Evolutionary conservation across 2,797 vertebrate genomes (phyloP), one percentile per base, ranked within the genome.

Genomic region (Phataginus tetradactyla): DNA sequence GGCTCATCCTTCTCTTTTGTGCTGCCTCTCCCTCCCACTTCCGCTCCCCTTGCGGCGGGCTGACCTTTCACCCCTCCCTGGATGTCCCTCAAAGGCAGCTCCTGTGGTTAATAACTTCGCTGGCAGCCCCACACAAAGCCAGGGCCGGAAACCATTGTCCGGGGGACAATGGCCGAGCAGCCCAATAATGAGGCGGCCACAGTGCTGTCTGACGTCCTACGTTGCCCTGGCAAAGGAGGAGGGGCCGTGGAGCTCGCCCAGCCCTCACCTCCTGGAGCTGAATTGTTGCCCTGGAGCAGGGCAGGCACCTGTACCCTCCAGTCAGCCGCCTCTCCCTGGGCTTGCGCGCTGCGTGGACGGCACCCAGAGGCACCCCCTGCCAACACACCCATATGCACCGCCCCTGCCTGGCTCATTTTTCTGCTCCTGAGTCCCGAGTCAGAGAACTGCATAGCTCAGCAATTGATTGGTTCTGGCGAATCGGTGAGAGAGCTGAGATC

Each of bases 31-130:
- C 97, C 98, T 97, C 97, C 97, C 91, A 98, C 96, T 98, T 98
- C 97, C 97, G 96, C 97, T 98, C 96, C 97, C 95, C 92, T 95
- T 3, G 1, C 96, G 93, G 97, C 94, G 17, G 0, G 3, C 55
- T 95, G 97, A 98, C 97, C 97, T 98, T 98, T 98, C 96, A 97
- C 98, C 98, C 91, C 57, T 97, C 57, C 91, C 97, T 92, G 97
- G 96, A 96, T 77, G 96, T 87, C 96, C 96, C 97, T 98, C 97
- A 97, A 98, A 98, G 97, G 97, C 97, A 90, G 87, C 59, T 92
- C 97, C 96, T 49, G 89, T 86, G 97, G 97, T 97, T 97, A 97
- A 97, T 98, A 98, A 97, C 97, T 96, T 95, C 29, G 96, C 97
- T 96, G 96, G 96, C 94, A 97, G 94, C 97, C 86, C 42, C 94